Evolutionary conservation across 1,140 invertebrate genomes (phyloP).

Genomic region (Tetramorium alpestre): DNA sequence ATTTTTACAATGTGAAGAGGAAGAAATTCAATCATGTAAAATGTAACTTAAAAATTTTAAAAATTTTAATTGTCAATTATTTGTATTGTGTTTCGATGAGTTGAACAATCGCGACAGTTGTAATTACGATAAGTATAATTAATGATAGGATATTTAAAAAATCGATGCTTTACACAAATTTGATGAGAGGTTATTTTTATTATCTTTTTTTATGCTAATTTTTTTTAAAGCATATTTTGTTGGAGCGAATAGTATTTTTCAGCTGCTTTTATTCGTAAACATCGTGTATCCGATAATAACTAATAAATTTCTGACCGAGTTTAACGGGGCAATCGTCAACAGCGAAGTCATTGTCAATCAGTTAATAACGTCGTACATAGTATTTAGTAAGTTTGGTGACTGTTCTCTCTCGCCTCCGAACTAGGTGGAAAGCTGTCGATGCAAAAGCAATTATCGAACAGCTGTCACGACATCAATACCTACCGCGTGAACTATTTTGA

Average conservation of each 20-base stretch:
- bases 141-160: neutral
- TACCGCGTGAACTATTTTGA: conserved; percentile 43
- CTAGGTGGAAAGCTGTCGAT: conserved; percentile 54
- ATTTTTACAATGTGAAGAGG: neutral
- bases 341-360: conserved; percentile 27
- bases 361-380: conserved; percentile 48
- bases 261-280: neutral
- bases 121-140: neutral
- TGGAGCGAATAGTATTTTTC: neutral
- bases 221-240: neutral
- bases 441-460: conserved; percentile 63
- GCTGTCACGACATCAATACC: conserved; percentile 62
- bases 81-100: neutral
- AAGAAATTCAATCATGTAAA: neutral
- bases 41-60: neutral
- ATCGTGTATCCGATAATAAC: neutral
- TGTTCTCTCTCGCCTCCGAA: conserved; percentile 31
- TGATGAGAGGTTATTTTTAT: neutral
- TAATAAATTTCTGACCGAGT: neutral
- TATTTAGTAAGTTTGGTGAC: conserved; percentile 44
- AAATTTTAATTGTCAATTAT: neutral
- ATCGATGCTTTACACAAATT: neutral
- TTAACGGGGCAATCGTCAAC: conserved; percentile 20
- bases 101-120: neutral
- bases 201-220: neutral